phyloP scores from a whole-genome alignment of 35 echinoderm and acorn worm species.

The Ophioderma brevispina region DNA sequence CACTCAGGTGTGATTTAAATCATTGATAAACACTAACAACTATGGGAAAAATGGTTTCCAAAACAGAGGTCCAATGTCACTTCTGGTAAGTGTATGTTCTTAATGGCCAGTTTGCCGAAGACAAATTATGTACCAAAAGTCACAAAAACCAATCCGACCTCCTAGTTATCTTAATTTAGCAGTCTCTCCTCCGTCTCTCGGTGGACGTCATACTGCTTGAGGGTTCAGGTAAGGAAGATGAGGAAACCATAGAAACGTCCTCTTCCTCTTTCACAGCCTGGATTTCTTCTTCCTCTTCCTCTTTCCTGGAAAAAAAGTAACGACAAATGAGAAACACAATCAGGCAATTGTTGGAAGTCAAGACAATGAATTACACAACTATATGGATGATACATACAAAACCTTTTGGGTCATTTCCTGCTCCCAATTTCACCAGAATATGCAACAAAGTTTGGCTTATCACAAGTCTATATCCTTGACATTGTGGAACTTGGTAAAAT shows the following conservation, averaged over 20 bases:
- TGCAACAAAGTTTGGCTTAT: too few species aligned
- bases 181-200: conserved; percentile 88
- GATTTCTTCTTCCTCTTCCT: conserved; percentile 62
- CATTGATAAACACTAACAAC: too few species aligned
- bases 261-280: conserved; percentile 66
- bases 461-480: too few species aligned
- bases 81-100: too few species aligned
- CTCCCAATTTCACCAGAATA: too few species aligned
- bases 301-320: conserved; percentile 51
- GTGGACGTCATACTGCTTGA: conserved; percentile 17
- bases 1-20: too few species aligned
- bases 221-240: background rate
- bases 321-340: background rate
- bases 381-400: background rate
- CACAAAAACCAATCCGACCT: conserved; percentile 28
- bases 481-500: too few species aligned
- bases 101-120: too few species aligned
- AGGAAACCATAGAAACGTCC: conserved; percentile 15
- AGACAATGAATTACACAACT: background rate
- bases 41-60: too few species aligned
- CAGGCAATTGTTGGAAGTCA: background rate
- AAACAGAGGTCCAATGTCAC: too few species aligned
- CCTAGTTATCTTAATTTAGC: conserved; percentile 93
- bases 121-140: too few species aligned
- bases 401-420: too few species aligned